Base-by-base conservation (phyloP, 2,888 invertebrate species). In the Dryobota labecula region DNA sequence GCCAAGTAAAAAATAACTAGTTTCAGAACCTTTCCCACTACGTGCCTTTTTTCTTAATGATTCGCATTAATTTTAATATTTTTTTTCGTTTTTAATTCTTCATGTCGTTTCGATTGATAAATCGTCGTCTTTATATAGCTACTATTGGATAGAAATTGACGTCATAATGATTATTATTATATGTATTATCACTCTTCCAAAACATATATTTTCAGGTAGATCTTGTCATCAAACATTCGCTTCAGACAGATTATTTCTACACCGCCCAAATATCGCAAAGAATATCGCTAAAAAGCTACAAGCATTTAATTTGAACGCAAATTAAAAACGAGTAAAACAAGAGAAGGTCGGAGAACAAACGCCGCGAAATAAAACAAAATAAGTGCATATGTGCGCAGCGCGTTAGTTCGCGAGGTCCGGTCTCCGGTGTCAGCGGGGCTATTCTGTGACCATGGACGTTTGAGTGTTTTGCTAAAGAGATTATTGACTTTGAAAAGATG, bases 261-360 rank as follows among this genome's bases (percentile, higher is more conserved):
- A 30, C 27, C 11, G 36, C 67, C 15, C 38, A 27, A 65, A 49
- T 41, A 47, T 56, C 20, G 38, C n/a, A 20, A 33, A n/a, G 20
- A 63, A 77, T 79, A 57, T 57, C 43, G 33, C 53, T 62, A 68
- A 54, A 82, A 73, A 79, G 75, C 61, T 79, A 27, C 80, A 79
- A 83, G 36, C 57, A 69, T 83, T 79, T 83, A 79, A 79, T 80
- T 83, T 47, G 57, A 83, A 79, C 80, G 38, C 62, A 68, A 79
- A 80, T 80, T 79, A 83, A 83, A 83, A 83, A 83, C 69, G 74
- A 83, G 80, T 73, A 65, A 79, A 80, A 80, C 65, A 79, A 73
- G 62, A 78, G 56, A 49, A 68, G 63, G 73, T 78, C 20, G 49
- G 53, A 38, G 67, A 73, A 83, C 83, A 83, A 83, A 68, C 65